Percentiles rank a stretch among this genome's conserved stretches.
phyloP scores from a whole-genome alignment of 2,113 vertebrate species.

The Argyrosomus japonicus region DNA sequence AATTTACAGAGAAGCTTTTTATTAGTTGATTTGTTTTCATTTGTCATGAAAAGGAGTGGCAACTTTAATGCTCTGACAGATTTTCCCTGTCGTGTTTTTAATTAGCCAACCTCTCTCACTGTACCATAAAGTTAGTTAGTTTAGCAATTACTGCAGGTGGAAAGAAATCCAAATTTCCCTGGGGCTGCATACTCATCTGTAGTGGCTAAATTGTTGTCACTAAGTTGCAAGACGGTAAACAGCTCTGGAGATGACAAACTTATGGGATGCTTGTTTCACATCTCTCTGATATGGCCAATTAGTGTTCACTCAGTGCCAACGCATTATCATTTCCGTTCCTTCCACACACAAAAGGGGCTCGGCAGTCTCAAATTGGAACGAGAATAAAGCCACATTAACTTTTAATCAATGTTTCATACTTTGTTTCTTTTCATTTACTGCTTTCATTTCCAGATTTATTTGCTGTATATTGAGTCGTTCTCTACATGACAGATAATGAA shows the following conservation, averaged over 20 bases:
- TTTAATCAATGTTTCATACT: constrained; percentile 15
- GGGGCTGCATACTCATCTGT: constrained; percentile 27
- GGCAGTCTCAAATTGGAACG: not conserved
- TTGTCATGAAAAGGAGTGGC: constrained; percentile 9
- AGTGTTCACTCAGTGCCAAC: constrained; percentile 5
- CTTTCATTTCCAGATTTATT: constrained; percentile 20
- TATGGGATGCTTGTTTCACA: constrained; percentile 16
- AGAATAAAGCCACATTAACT: constrained; percentile 14
- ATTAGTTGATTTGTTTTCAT: constrained; percentile 34
- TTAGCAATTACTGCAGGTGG: constrained; percentile 15
- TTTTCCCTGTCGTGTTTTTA: constrained; percentile 19
- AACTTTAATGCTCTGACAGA: constrained; percentile 9
- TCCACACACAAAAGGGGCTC: not conserved
- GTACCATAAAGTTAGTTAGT: constrained; percentile 38
- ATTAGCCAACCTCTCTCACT: constrained; percentile 35
- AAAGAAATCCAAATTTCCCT: constrained; percentile 49
- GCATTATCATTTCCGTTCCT: not conserved
- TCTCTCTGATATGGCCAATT: constrained; percentile 47
- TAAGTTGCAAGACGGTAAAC: constrained; percentile 42
- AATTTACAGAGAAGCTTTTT: not conserved
- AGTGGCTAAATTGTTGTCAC: constrained; percentile 40
- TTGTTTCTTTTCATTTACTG: constrained; percentile 12
- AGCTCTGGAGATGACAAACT: constrained; percentile 15
- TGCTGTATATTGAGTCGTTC: constrained; percentile 1
- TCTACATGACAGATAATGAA: constrained; percentile 37